Evolutionary conservation across 2,888 invertebrate genomes (phyloP), one percentile per base, ranked within the genome.

Genomic region (Drosophila putrida): DNA sequence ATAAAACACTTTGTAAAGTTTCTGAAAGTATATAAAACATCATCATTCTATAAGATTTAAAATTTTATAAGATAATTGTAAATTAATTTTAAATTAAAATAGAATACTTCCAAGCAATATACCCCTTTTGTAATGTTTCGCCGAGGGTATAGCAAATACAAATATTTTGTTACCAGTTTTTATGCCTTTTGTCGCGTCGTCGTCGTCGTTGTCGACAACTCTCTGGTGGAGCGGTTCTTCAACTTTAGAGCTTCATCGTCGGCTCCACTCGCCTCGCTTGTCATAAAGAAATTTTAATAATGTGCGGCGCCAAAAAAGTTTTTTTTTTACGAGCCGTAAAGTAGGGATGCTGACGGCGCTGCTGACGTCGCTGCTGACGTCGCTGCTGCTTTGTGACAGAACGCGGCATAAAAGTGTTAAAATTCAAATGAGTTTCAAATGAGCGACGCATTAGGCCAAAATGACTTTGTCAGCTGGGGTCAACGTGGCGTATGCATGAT

Each of bases 261-360:
- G 31, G 46, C 63, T 60, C 38, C 60, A 41, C 71, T 66, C 61
- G 71, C 41, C 68, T 75, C 73, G 88, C 69, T 83, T 89, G 84
- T 85, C 89, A 85, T 85, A 89, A 85, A 81, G 78, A 78, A 81
- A 90, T 87, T 89, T 88, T 90, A 90, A 89, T 88, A 88, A 88
- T 85, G 90, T 87, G 89, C 78, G 88, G 88, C 88, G 88, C 88
- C 89, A 90, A 90, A 88, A 78, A 71, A 73, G 81, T 89, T 62
- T 86, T 80, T 20, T 20, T 70, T 74, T 76, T 89, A 89, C 71
- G 89, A 81, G 39, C 67, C 81, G 73, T 70, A 77, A 77, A 78
- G 67, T 71, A 54, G 47, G 20, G 61, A 46, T 50, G 57, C 44
- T 75, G 46, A 64, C 44, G 63, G 33, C 53, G 74, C 65, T 61